Evolutionary conservation across 2,113 vertebrate species (phyloP).

Genomic region (Potamarius usumacintae): DNA sequence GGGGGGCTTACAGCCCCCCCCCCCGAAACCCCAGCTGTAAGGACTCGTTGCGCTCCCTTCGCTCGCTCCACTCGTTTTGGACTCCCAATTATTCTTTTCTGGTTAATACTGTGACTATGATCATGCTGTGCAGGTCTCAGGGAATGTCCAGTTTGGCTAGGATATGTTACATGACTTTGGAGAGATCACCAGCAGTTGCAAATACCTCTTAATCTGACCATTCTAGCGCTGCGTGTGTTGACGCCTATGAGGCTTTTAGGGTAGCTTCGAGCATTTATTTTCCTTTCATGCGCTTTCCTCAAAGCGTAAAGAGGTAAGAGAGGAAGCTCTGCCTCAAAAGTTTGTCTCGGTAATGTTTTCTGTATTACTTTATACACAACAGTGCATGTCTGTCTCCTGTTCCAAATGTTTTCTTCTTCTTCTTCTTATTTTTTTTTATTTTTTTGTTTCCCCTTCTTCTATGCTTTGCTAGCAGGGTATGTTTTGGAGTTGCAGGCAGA

Average conservation of each 20-base stretch:
- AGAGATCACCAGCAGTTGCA: conserved; percentile 71
- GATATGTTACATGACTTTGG: conserved; percentile 59
- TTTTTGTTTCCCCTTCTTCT: conserved; percentile 35
- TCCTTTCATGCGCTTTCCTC: not conserved
- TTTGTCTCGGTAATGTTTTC: not conserved
- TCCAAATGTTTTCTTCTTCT: not conserved
- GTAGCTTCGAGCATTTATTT: conserved; percentile 55
- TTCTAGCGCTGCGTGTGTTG: conserved; percentile 62
- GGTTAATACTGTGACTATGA: no score
- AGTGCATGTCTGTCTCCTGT: not conserved
- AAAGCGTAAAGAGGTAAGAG: not conserved
- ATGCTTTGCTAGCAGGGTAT: conserved; percentile 76
- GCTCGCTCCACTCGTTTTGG: no score
- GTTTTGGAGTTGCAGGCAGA: conserved; percentile 98
- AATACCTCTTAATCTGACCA: conserved; percentile 77
- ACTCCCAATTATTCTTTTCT: no score
- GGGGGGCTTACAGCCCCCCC: no score
- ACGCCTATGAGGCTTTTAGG: conserved; percentile 59
- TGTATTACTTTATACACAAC: not conserved
- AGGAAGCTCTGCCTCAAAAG: not conserved
- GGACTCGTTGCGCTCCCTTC: no score
- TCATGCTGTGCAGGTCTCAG: not conserved
- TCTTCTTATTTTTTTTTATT: conserved; percentile 34
- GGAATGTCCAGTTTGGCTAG: not conserved
- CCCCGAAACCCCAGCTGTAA: no score